Evolutionary conservation across 2,797 vertebrate genomes (phyloP), one percentile per base, ranked within the genome.

Genomic region (Pachyuromys duprasi): DNA sequence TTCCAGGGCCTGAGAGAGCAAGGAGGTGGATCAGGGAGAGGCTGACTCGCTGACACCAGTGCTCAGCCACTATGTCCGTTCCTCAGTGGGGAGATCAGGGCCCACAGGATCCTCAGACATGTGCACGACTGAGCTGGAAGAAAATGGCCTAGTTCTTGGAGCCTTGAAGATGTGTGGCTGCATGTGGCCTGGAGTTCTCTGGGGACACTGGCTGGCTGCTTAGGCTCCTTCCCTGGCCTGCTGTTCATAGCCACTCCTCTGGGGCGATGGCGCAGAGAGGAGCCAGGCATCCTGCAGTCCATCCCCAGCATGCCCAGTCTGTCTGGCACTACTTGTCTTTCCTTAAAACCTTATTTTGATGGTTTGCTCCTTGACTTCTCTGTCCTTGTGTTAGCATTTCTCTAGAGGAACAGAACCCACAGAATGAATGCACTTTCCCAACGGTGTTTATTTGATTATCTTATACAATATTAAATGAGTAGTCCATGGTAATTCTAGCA

Each of bases 221-320:
- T 2, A 11, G 49, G 45, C 13, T 75, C 33, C 5, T 60, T 36
- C 11, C 4, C 3, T 2, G 0, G 9, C 0, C 0, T 12, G 17
- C 9, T 24, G 22, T 0, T 12, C 5, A 13, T 2, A 8, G 39
- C 5, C 7, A 33, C 3, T 0, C 0, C 8, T 67, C 36, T 65
- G 39, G 70, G 31, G 15, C 4, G 42, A n/a, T 0, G 24, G 28
- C 4, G 2, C 28, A 6, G 31, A 17, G 53, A 4, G 31, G 5
- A 2, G 15, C 14, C n/a, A 15, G 36, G n/a, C 0, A 15, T 31
- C 8, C 42, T 36, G 13, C 0, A 18, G 79, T 36, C 49, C 3
- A 39, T 5, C 36, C 26, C 69, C 17, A 5, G n/a, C 20, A 60
- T 6, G 42, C 82, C n/a, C 39, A 39, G 2, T n/a, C 88, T 74